Base-by-base conservation (phyloP, 2,888 invertebrate genomes). In the Notodonta ziczac region DNA sequence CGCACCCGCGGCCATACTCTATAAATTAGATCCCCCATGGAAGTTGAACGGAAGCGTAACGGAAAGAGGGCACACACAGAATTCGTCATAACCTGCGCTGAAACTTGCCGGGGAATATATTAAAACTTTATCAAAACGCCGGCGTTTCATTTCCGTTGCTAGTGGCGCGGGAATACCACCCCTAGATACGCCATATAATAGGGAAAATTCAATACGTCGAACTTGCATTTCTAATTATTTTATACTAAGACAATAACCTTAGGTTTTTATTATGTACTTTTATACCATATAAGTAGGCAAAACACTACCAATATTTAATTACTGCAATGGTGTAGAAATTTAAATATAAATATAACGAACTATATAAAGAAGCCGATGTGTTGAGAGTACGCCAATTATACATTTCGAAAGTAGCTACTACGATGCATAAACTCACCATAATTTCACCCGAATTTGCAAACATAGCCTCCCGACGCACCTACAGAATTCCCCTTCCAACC, bases 41-140 rank as follows among this genome's bases (percentile, higher is more conserved):
- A 72, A 77, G 75, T 73, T 67, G 72, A 78, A 77, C 74, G 71
- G 80, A 82, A 74, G 67, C 71, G 72, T 72, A 70, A 67, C 69
- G 73, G 72, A 77, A 83, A 82, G 76, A 77, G 76, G 67, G 67
- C 69, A 67, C 77, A 82, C 81, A 81, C 79, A 80, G 83, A 82
- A 85, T 83, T 79, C 85, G 84, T 89, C 90, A 90, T 90, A 91
- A 89, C 87, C 86, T 83, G 77, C 66, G 66, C 72, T 75, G 82
- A 77, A 89, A 91, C 87, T 88, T 85, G 79, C 85, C 86, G 85
- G 90, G 90, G 93, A 93, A 93, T 93, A 93, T 90, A 93, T 93
- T 93, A 93, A 93, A 93, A 93, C 90, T 93, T 93, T 91, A 88
- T 90, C 93, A 92, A 91, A 92, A 91, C 89, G 83, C 76, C 42